Percentiles rank a stretch among this genome's conserved stretches.
Conservation (phyloP, 2,797 vertebrate genomes). For the Typhlichthys subterraneus region DNA sequence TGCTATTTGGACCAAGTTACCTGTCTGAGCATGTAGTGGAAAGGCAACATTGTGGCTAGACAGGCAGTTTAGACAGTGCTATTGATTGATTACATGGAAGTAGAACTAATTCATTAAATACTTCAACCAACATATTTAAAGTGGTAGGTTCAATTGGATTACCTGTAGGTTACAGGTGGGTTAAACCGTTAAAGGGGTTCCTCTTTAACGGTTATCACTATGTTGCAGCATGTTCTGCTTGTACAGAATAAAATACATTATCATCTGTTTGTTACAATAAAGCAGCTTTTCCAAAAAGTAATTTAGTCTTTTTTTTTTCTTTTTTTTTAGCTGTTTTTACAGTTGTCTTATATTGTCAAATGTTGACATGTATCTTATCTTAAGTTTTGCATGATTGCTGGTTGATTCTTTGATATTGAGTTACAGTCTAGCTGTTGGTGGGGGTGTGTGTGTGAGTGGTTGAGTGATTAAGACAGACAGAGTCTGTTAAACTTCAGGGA, state of each 20-base stretch:
- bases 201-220: too few relatives aligned
- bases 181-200: too few relatives aligned
- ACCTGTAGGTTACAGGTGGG: neutral
- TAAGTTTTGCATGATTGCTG: neutral
- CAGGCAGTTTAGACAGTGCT: too few relatives aligned
- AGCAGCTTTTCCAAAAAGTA: conserved; percentile 26
- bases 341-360: too few relatives aligned
- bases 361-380: neutral
- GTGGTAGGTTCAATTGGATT: conserved; percentile 1
- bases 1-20: neutral
- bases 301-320: neutral
- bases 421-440: neutral
- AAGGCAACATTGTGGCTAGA: neutral
- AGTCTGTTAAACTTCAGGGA: too few relatives aligned
- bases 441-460: neutral
- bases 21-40: neutral
- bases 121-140: neutral
- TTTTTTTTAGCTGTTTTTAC: neutral
- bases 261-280: conserved; percentile 39
- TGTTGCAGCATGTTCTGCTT: conserved; percentile 6
- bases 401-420: neutral
- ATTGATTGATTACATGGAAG: conserved; percentile 3
- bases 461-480: too few relatives aligned
- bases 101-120: neutral
- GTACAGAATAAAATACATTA: conserved; percentile 22